phyloP scores from a whole-genome alignment of 2,797 vertebrate species.

The Helicolenus hilgendorfi region DNA sequence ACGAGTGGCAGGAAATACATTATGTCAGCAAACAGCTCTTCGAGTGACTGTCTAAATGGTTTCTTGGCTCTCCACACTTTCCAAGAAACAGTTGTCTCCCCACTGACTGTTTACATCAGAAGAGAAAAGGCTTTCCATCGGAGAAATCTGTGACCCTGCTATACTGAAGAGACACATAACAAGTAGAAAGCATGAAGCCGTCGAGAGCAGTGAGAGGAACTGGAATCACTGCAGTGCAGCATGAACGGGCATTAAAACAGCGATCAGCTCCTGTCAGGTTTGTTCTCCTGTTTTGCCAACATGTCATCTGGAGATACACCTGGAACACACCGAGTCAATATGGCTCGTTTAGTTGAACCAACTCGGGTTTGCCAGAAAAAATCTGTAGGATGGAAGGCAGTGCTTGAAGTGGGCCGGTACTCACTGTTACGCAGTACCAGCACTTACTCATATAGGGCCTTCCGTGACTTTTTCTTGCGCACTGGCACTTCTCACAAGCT shows the following conservation, averaged over 20 bases:
- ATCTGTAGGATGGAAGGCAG: neutral
- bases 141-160: conserved; percentile 52
- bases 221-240: conserved; percentile 15
- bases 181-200: conserved; percentile 14
- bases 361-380: neutral
- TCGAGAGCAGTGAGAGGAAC: neutral
- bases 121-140: conserved; percentile 37
- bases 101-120: conserved; percentile 31
- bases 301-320: conserved; percentile 1
- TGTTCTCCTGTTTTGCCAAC: conserved; percentile 14
- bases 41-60: conserved; percentile 19
- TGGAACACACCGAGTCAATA: neutral
- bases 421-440: too few relatives aligned
- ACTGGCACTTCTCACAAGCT: too few relatives aligned
- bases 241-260: conserved; percentile 28
- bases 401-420: too few relatives aligned
- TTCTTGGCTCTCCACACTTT: conserved; percentile 11
- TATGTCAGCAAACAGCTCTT: conserved; percentile 44
- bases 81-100: conserved; percentile 23
- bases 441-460: too few relatives aligned
- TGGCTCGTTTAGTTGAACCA: neutral
- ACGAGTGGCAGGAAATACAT: conserved; percentile 36
- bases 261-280: conserved; percentile 18
- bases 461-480: too few relatives aligned
- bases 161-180: conserved; percentile 40